Base-by-base conservation (phyloP, 2,888 invertebrate genomes). In the Thumatha senex region DNA sequence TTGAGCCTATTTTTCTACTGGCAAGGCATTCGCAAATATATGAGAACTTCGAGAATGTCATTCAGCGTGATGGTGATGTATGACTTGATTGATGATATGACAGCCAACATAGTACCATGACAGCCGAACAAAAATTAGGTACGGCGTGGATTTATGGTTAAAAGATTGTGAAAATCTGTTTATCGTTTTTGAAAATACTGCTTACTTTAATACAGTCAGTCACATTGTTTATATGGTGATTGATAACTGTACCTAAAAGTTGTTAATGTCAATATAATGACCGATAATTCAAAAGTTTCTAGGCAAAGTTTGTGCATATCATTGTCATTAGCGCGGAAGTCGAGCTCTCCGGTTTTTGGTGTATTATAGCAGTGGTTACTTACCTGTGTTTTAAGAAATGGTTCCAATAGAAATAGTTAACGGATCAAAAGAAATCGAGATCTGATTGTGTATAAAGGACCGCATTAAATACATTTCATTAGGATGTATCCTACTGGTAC, bases 401-500 rank as follows among this genome's bases (percentile, higher is more conserved):
- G 78, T 86, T 78, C 78, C 75, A 66, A 75, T 74, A 70, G 75
- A 83, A 69, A 76, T 77, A 72, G 67, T 67, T 67, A 77, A 76
- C 75, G 82, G 78, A 80, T 84, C 76, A 54, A 86, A 80, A 83
- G 83, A 82, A 56, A 79, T 80, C 76, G 77, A 71, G 79, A 82
- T 84, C 84, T 87, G 79, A 85, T 82, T 73, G 74, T 78, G 61
- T 74, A 56, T 62, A 69, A 52, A 69, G 54, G 51, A 67, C 58
- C 56, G 62, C 58, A 62, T 54, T 52, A 51, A 54, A 47, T 63
- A 67, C 56, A 62, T 54, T 66, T 63, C 52, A 69, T 67, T 73
- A 82, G 70, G 80, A 95, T 95, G 95, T 95, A 95, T 92, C 95
- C 95, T 82, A 93, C 95, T 82, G 94, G 94, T 86, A 93, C 95